Base-by-base conservation (phyloP, 1,140 invertebrate genomes). In the Scaptomyza graminum region DNA sequence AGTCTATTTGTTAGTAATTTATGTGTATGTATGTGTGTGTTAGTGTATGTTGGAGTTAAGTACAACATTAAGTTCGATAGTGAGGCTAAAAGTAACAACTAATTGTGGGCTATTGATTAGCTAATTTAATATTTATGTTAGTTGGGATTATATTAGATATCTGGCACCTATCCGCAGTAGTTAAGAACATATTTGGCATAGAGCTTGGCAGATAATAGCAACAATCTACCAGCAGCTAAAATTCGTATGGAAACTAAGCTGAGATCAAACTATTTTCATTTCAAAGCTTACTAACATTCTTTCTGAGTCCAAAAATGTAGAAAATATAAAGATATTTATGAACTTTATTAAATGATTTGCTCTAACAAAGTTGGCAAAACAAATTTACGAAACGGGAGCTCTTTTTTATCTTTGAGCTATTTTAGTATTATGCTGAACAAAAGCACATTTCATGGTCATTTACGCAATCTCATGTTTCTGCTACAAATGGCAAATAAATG, bases 391-490 rank as follows among this genome's bases (percentile, higher is more conserved):
- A 71, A 76, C 67, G 57, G 7, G 52, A 28, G 8, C 41, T 62
- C 18, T 55, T 28, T 43, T 28, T 39, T 18, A 31, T 31, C n/a
- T n/a, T n/a, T 16, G 49, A 15, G 15, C 25, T 43, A 39, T 54
- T 51, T 22, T 34, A 43, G 37, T 56, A 56, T 37, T 15, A n/a
- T 37, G 50, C 50, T 64, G 47, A 66, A 76, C 81, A 82, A 79
- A 87, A 68, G 49, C 68, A 54, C 66, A 65, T 66, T 82, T 87
- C 82, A 85, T 85, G 82, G 74, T 75, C 44, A 75, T 79, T 82
- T 78, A 75, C 78, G 82, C 71, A 73, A 77, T 65, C 43, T 68
- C 52, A 65, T 66, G 49, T 71, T 46, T 51, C n/a, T 5, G 34
- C 16, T 28, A 15, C 64, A 37, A 37, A 44, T 44, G 15, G 25